These are phyloP conservation scores for Oreochromis aureus DNA, from an alignment of 2,113 vertebrate genomes.

Conservation along the genomic window DNA sequence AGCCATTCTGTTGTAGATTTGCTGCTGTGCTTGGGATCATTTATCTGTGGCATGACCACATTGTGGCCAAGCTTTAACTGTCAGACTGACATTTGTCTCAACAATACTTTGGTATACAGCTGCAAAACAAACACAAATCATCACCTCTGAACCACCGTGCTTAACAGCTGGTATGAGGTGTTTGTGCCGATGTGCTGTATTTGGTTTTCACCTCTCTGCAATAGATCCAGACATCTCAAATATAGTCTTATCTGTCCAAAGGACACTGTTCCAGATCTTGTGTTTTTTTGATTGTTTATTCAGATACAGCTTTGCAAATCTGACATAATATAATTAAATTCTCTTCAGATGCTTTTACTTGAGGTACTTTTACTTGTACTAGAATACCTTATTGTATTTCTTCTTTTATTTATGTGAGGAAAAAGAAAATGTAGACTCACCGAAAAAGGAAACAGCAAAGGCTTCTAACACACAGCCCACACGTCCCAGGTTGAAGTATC, in stretches of 20 bases:
- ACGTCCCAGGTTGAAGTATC: conserved; percentile 71
- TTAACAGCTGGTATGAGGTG: neutral
- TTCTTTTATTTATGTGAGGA: neutral
- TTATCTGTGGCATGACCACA: neutral
- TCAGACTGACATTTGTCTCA: neutral
- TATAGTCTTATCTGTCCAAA: neutral
- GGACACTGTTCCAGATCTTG: neutral
- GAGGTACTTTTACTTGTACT: neutral
- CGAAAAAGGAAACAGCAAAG: conserved; percentile 74
- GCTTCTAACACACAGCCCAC: conserved; percentile 70
- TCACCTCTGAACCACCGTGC: neutral
- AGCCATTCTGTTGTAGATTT: neutral
- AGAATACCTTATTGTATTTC: neutral
- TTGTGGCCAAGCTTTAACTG: neutral
- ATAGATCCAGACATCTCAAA: neutral
- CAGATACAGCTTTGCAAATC: neutral
- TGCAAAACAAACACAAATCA: neutral
- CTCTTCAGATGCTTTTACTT: neutral
- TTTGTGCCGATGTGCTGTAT: neutral
- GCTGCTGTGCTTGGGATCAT: neutral
- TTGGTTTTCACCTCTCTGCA: neutral
- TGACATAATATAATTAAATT: neutral
- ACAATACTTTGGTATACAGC: neutral
- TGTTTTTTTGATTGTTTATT: neutral
- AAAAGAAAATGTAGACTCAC: conserved; percentile 42